Conservation (phyloP, 1,140 invertebrate species). For the Lucilia cuprina region DNA sequence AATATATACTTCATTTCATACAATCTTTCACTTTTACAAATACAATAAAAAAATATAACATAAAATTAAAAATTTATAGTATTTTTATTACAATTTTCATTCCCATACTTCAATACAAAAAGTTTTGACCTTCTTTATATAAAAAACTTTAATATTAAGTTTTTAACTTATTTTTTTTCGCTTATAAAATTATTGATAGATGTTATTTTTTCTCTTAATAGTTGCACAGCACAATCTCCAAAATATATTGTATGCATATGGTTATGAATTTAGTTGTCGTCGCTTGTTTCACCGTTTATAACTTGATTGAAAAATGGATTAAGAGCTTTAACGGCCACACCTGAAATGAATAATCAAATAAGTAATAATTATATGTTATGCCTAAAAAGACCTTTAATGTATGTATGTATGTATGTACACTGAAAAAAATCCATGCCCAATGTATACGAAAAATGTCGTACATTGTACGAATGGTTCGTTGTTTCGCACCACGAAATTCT, state of each 20-base stretch:
- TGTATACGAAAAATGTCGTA: no score
- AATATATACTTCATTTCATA: slow-evolving; percentile 1
- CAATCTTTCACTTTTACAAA: neutral
- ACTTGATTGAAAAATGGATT: slow-evolving; percentile 58
- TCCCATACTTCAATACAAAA: neutral
- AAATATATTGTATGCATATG: slow-evolving; percentile 24
- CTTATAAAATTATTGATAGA: neutral
- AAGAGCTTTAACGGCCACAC: slow-evolving; percentile 59
- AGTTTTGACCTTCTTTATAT: neutral
- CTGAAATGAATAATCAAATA: slow-evolving; percentile 38
- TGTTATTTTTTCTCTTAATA: neutral
- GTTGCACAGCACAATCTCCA: slow-evolving; percentile 30
- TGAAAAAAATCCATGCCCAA: no score
- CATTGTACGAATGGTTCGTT: no score
- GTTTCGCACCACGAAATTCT: no score
- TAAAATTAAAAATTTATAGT: neutral
- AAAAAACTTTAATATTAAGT: neutral
- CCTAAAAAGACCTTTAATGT: no score
- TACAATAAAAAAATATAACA: neutral
- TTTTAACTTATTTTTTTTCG: neutral
- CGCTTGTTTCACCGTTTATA: slow-evolving; percentile 55
- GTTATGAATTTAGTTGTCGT: slow-evolving; percentile 38
- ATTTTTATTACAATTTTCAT: neutral
- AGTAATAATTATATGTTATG: no score
- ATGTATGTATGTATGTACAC: no score